A percentile compares a stretch with the other conserved stretches of the same genome.
phyloP scores from a whole-genome alignment of 2,113 vertebrate species.

The Python bivittatus region DNA sequence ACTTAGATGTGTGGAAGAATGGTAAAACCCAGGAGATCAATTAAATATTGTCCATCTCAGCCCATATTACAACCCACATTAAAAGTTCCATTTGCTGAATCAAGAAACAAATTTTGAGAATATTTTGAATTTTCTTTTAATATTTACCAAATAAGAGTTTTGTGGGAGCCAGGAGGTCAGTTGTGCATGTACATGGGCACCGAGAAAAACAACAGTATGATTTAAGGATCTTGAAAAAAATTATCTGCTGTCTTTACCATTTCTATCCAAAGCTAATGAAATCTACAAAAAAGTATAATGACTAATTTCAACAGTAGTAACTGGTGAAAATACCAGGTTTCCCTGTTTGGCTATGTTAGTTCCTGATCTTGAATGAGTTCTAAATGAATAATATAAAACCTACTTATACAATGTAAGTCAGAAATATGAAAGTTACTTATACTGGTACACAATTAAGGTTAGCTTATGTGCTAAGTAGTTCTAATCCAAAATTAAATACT shows the following conservation, averaged over 20 bases:
- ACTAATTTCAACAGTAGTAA: neutral
- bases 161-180: neutral
- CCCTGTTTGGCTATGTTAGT: neutral
- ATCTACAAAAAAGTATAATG: neutral
- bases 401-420: neutral
- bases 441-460: neutral
- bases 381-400: neutral
- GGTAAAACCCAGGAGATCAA: neutral
- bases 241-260: neutral
- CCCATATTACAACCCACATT: too few relatives aligned
- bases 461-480: neutral
- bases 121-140: too few relatives aligned
- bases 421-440: neutral
- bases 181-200: neutral
- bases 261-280: neutral
- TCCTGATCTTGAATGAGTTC: neutral
- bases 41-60: too few relatives aligned
- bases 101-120: too few relatives aligned
- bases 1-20: neutral
- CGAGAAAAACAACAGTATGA: neutral
- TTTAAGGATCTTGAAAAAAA: neutral
- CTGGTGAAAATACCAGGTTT: neutral
- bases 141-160: neutral
- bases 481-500: neutral
- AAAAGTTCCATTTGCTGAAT: too few relatives aligned